Percentiles rank a stretch among this genome's conserved stretches.
Conservation (phyloP, 2,797 vertebrate genomes). For the Chlorospingus flavigularis region DNA sequence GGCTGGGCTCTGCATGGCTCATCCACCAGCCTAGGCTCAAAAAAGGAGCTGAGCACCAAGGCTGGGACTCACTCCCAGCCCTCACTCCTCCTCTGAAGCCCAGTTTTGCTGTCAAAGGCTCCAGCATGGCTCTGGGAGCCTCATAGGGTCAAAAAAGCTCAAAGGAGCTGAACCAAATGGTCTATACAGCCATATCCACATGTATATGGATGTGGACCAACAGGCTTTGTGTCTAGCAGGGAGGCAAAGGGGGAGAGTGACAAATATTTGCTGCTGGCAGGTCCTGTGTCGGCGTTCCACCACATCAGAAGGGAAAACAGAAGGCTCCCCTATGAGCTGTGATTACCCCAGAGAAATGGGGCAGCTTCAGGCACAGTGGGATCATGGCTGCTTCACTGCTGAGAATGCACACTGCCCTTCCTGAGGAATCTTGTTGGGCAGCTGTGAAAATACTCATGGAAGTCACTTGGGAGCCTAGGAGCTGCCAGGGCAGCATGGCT, state of each 20-base stretch:
- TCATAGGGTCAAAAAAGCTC: neutral
- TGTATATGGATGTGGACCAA: neutral
- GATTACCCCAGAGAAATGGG: neutral
- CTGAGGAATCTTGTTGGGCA: slow-evolving; percentile 31
- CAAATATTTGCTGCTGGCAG: neutral
- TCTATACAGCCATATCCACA: neutral
- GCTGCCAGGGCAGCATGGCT: neutral
- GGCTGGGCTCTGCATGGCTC: neutral
- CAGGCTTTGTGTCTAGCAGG: neutral
- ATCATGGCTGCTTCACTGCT: neutral
- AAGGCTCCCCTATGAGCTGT: neutral
- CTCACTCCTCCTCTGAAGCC: neutral
- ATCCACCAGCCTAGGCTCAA: neutral
- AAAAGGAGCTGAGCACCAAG: neutral
- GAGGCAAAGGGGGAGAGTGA: neutral
- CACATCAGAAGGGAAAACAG: neutral
- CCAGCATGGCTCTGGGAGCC: neutral
- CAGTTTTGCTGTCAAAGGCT: neutral
- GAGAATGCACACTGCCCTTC: neutral
- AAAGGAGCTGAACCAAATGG: neutral
- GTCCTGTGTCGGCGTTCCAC: fast-evolving
- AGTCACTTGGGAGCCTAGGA: neutral
- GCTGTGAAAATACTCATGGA: neutral
- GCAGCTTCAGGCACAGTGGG: neutral
- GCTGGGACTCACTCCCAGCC: neutral